phyloP scores from a whole-genome alignment of 1,140 invertebrate genomes.

The Bombus picipes region DNA sequence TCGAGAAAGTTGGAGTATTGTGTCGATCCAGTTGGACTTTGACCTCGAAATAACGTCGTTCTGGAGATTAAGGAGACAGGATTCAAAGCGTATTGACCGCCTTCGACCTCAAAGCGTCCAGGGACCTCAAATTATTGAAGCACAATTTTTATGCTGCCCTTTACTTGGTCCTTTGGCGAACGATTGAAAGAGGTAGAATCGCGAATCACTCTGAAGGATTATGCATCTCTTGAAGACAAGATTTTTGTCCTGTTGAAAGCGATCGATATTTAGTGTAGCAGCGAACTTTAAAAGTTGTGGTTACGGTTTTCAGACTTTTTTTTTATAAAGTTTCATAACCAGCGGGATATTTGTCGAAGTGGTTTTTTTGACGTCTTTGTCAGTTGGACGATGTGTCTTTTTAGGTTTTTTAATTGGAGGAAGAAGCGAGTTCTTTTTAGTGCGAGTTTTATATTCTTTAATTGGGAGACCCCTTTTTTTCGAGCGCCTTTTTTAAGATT shows the following conservation, averaged over 20 bases:
- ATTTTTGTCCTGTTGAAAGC: no score
- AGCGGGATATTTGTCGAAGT: neutral
- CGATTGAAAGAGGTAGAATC: neutral
- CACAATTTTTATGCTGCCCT: neutral
- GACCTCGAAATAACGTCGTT: slow-evolving; percentile 20
- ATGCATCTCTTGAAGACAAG: neutral
- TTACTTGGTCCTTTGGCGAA: neutral
- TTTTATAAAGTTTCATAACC: neutral
- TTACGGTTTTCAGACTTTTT: neutral
- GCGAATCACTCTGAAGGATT: neutral
- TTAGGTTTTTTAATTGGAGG: neutral
- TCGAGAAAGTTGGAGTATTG: neutral
- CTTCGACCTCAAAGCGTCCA: neutral
- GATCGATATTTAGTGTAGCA: neutral
- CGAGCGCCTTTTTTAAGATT: neutral
- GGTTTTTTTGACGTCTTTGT: neutral
- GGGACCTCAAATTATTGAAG: neutral
- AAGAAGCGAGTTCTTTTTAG: neutral
- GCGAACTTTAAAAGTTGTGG: neutral
- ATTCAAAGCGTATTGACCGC: slow-evolving; percentile 37
- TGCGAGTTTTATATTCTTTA: neutral
- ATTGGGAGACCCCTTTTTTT: neutral
- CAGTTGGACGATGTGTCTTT: no score
- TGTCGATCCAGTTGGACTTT: neutral
- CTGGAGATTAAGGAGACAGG: slow-evolving; percentile 22